These are phyloP conservation scores for Melanaphis sacchari DNA, from an alignment of 1,140 invertebrate genomes.

Conservation along the genomic window DNA sequence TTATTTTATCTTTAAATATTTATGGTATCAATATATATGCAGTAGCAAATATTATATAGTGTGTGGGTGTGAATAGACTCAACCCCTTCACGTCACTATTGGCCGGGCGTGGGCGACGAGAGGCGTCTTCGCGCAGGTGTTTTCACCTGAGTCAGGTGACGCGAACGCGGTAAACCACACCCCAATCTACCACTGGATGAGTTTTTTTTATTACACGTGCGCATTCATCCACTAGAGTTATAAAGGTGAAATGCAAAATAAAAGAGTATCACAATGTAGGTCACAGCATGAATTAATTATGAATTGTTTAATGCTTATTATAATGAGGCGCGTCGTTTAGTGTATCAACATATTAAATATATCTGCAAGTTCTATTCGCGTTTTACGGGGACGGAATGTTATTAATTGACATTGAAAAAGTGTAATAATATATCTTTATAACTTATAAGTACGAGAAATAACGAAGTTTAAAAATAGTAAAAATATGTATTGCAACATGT, in stretches of 20 bases:
- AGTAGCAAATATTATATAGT: neutral
- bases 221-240: neutral
- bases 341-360: neutral
- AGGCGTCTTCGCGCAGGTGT: conserved; percentile 45
- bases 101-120: neutral
- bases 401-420: neutral
- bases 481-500: neutral
- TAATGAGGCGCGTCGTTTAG: neutral
- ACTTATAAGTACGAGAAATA: too few relatives aligned
- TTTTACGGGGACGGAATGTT: neutral
- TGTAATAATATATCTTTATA: neutral
- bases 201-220: neutral
- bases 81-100: neutral
- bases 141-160: conserved; percentile 46
- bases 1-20: neutral
- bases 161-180: conserved; percentile 43
- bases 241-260: neutral
- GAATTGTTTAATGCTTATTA: neutral
- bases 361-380: neutral
- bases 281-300: neutral
- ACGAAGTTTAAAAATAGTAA: neutral
- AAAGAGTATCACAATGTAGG: neutral
- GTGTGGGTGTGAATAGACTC: neutral
- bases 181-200: neutral
- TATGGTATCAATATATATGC: neutral